Evolutionary conservation across 2,888 invertebrate genomes (phyloP), one percentile per base, ranked within the genome.

Genomic region (Hydrotaea diabolus): DNA sequence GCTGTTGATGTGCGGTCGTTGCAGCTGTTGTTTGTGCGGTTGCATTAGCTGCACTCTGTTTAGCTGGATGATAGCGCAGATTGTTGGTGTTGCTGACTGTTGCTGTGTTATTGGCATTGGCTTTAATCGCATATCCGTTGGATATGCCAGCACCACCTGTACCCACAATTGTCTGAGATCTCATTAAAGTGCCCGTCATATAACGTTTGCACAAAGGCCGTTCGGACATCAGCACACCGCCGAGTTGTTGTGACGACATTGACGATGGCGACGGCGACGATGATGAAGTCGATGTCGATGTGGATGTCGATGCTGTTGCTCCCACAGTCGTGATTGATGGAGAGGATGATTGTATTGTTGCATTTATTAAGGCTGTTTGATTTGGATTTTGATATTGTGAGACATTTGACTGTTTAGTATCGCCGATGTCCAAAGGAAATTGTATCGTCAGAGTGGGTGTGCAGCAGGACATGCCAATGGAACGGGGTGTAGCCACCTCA

Each of bases 141-240:
- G 26, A 46, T 26, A 66, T 57, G 75, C 88, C 88, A 86, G 87
- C 88, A 49, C 83, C 88, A 86, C 87, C 88, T 55, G 85, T 78
- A 19, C 87, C 86, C 69, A 85, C 87, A 71, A 91, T 89, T 82
- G 92, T 92, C 87, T 92, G 92, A 3, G 91, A 89, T 71, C 92
- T 89, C 85, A 91, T 90, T 86, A 92, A 85, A 75, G 90, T 91
- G 26, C 91, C 91, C 11, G 90, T 88, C 91, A 91, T 91, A 85
- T 91, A 92, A 31, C 92, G 90, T 87, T 89, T 91, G 86, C 88
- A 86, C 66, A 85, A 85, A 79, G 57, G 86, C 86, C n/a, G 87
- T 81, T 88, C 85, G 59, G 89, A 85, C 36, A 88, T 84, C 23
- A 46, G 87, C 39, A n/a, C 72, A 83, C 4, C 87, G 11, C 86